Evolutionary conservation across 2,113 vertebrate genomes (phyloP).

Genomic region (Dascyllus trimaculatus): DNA sequence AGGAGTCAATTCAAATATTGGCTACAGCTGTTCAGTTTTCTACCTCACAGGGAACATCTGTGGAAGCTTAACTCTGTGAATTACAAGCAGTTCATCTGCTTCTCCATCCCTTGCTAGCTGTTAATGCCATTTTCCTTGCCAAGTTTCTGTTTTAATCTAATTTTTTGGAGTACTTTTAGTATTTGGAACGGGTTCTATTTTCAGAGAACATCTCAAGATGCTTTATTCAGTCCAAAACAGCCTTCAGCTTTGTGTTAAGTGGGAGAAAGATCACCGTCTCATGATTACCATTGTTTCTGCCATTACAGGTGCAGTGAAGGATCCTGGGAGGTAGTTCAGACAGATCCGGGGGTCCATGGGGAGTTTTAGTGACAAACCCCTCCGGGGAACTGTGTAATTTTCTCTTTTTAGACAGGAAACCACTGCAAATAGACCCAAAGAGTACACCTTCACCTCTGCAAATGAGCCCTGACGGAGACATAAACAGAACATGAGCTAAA

Average conservation of each 20-base stretch:
- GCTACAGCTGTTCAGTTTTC: conserved; percentile 27
- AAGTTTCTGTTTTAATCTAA: background rate
- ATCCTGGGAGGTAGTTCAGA: conserved; percentile 87
- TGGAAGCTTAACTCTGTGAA: conserved; percentile 16
- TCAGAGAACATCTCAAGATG: background rate
- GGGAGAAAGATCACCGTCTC: background rate
- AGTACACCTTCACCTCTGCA: conserved; percentile 88
- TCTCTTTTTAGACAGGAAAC: conserved; percentile 90
- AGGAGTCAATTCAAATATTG: conserved; percentile 17
- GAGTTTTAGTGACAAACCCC: conserved; percentile 85
- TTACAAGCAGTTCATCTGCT: background rate
- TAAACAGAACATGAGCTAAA: background rate
- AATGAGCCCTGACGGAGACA: conserved; percentile 79
- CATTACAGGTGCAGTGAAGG: conserved; percentile 85
- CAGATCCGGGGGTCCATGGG: conserved; percentile 87
- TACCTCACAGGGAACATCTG: conserved; percentile 41
- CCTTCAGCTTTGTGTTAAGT: background rate
- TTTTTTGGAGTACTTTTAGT: background rate
- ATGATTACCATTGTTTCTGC: conserved; percentile 86
- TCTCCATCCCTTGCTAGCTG: background rate
- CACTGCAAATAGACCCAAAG: conserved; percentile 90
- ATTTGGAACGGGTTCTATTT: background rate
- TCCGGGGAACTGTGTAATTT: conserved; percentile 86
- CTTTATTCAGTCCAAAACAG: background rate
- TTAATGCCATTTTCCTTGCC: background rate